phyloP scores from a whole-genome alignment of 2,797 vertebrate species.

The Eulemur mongoz region DNA sequence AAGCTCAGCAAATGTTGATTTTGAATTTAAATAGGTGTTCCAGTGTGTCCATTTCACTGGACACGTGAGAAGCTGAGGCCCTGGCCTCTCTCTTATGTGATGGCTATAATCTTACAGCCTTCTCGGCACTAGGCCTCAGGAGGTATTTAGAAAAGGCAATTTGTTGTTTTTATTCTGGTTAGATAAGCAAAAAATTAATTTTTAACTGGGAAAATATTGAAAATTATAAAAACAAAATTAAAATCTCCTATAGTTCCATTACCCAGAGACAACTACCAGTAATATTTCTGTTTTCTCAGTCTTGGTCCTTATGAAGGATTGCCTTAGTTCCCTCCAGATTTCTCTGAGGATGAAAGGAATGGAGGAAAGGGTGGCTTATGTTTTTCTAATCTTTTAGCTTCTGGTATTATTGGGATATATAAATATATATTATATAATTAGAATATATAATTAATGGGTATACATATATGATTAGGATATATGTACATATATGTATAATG shows the following conservation, averaged over 20 bases:
- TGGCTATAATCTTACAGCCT: not conserved
- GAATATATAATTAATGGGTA: not conserved
- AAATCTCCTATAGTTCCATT: not conserved
- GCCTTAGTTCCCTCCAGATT: not conserved
- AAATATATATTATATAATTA: not conserved
- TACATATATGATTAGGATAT: not conserved
- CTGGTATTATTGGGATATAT: not conserved
- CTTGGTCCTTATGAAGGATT: not conserved
- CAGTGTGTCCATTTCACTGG: not conserved
- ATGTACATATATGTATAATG: not conserved
- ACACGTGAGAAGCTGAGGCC: not conserved
- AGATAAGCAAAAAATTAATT: not conserved
- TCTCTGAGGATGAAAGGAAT: not conserved
- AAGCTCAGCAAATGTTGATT: not conserved
- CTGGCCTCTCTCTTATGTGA: not conserved
- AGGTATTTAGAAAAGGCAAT: not conserved
- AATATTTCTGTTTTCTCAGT: not conserved
- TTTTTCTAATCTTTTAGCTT: not conserved
- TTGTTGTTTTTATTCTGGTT: not conserved
- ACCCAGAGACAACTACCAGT: not conserved
- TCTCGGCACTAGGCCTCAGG: not conserved
- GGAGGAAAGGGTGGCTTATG: not conserved
- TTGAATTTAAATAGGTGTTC: not conserved
- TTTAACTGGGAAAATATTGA: not conserved
- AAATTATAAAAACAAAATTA: conserved; percentile 6